Percentiles rank a stretch among this genome's conserved stretches.
These are phyloP conservation scores for Chrysotoxum bicinctum DNA, from an alignment of 2,888 invertebrate species.

Conservation along the genomic window DNA sequence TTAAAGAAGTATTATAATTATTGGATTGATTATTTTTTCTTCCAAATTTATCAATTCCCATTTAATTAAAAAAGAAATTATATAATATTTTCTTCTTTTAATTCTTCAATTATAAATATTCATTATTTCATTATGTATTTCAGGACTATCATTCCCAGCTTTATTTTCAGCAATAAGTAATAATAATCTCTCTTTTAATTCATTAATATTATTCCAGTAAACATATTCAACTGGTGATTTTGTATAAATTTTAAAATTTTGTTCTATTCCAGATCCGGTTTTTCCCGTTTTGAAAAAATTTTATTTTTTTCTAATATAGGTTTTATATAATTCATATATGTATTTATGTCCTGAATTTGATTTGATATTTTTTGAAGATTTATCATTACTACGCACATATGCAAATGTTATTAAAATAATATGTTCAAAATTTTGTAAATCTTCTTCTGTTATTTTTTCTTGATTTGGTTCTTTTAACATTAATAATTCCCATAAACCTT, in stretches of 20 bases:
- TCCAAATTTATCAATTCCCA: too few species aligned
- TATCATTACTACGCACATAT: background rate
- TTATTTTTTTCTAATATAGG: background rate
- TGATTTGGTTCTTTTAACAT: slow-evolving; percentile 13
- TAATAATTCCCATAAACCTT: slow-evolving; percentile 20
- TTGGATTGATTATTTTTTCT: too few species aligned
- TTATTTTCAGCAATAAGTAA: slow-evolving; percentile 23
- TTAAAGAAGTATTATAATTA: too few species aligned
- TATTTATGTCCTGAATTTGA: background rate
- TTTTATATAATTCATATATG: slow-evolving; percentile 32
- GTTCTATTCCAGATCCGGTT: slow-evolving; percentile 1
- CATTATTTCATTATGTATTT: slow-evolving; percentile 12
- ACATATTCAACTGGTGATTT: slow-evolving; percentile 8
- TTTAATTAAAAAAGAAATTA: too few species aligned
- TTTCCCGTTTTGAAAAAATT: too few species aligned
- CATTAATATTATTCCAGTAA: slow-evolving; percentile 26
- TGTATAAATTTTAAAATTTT: slow-evolving; percentile 29
- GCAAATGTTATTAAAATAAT: slow-evolving; percentile 18
- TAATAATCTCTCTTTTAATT: slow-evolving; percentile 20
- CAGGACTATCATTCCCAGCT: slow-evolving; percentile 23
- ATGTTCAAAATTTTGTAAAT: slow-evolving; percentile 17
- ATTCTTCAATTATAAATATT: slow-evolving; percentile 1
- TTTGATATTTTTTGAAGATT: background rate
- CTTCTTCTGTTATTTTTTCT: slow-evolving; percentile 7
- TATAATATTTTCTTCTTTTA: slow-evolving; percentile 25